Conservation (phyloP, 2,888 invertebrate genomes). For the Elysia crispata region DNA sequence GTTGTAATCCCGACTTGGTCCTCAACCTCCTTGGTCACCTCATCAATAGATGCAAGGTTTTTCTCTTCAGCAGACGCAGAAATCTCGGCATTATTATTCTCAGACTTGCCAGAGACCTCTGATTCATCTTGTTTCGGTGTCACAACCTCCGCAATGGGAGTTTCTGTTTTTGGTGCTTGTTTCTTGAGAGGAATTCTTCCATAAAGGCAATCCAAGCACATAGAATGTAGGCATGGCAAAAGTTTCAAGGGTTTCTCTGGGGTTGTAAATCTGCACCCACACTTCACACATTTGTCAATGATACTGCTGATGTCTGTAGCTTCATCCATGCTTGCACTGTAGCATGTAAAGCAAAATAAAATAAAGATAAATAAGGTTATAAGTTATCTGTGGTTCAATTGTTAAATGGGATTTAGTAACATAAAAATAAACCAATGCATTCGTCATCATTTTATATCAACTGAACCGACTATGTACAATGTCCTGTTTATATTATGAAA, state of each 20-base stretch:
- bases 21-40: neutral
- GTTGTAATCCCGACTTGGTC: neutral
- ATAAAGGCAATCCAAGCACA: conserved; percentile 81
- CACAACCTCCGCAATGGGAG: conserved; percentile 18
- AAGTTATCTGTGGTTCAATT: neutral
- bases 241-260: conserved; percentile 82
- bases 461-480: too few relatives aligned
- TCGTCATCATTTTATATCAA: too few relatives aligned
- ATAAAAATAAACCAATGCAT: too few relatives aligned
- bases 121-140: neutral
- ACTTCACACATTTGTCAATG: conserved; percentile 49
- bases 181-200: conserved; percentile 44
- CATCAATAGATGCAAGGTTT: neutral
- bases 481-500: too few relatives aligned
- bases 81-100: neutral
- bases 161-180: conserved; percentile 29
- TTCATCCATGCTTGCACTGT: neutral
- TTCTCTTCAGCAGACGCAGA: neutral
- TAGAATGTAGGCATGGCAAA: conserved; percentile 91
- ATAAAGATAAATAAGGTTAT: neutral
- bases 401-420: too few relatives aligned
- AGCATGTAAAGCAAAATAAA: too few relatives aligned
- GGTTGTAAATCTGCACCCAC: conserved; percentile 47
- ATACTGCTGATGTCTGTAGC: neutral
- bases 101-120: conserved; percentile 11